These are phyloP conservation scores for Drosophila miranda DNA, from an alignment of 1,140 invertebrate species.

Conservation along the genomic window DNA sequence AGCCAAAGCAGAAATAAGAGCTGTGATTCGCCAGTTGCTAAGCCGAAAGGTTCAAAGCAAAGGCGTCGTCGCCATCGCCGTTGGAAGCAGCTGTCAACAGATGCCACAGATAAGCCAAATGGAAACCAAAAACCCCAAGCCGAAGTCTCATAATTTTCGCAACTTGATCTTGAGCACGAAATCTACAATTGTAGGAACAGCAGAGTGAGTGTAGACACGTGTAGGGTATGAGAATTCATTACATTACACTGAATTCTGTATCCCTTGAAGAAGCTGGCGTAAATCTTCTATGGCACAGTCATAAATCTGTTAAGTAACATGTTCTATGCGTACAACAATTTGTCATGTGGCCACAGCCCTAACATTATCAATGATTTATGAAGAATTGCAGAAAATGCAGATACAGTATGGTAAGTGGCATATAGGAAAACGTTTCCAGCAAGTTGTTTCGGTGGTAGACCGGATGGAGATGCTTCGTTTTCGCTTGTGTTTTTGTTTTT, in stretches of 20 bases:
- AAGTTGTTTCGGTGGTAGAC: constrained; percentile 12
- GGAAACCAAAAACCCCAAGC: constrained; percentile 31
- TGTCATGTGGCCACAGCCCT: constrained; percentile 52
- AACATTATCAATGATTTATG: constrained; percentile 55
- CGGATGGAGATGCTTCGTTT: constrained; percentile 61
- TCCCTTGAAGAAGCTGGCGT: constrained; percentile 10
- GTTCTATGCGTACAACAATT: constrained; percentile 48
- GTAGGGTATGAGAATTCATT: constrained; percentile 8
- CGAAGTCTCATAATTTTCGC: constrained; percentile 53
- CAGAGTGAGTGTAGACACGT: constrained; percentile 4
- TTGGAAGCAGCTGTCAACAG: constrained; percentile 61
- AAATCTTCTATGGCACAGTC: constrained; percentile 29
- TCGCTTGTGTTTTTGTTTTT: constrained; percentile 37
- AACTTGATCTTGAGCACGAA: constrained; percentile 46
- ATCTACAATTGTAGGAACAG: constrained; percentile 43
- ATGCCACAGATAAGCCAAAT: constrained; percentile 66
- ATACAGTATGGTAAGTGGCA: constrained; percentile 26
- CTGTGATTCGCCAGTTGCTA: constrained; percentile 23
- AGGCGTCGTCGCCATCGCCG: constrained; percentile 27
- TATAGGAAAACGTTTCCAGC: constrained; percentile 15
- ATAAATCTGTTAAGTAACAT: constrained; percentile 38
- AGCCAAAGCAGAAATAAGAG: background rate
- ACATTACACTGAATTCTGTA: background rate
- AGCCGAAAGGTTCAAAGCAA: constrained; percentile 68
- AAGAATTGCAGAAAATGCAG: constrained; percentile 19